Evolutionary conservation across 2,888 invertebrate genomes (phyloP).

Genomic region (Sarcophaga variegata): DNA sequence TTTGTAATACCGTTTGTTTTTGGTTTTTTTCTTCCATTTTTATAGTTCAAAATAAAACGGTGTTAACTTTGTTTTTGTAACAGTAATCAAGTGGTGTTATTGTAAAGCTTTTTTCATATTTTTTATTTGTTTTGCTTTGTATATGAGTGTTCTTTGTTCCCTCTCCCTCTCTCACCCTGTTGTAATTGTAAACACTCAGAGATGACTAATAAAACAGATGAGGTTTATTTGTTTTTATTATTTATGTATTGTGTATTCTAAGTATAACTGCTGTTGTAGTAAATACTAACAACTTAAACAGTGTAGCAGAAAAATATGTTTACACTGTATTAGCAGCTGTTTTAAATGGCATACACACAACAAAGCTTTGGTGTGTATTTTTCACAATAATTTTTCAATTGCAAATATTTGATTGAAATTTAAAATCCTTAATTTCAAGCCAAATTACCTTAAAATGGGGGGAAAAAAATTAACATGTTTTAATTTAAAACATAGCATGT

Average conservation of each 20-base stretch:
- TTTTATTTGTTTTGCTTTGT: background rate
- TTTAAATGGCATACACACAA: background rate
- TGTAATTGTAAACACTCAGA: conserved; percentile 22
- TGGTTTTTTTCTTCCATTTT: background rate
- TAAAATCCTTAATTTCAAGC: background rate
- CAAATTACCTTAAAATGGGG: conserved; percentile 9
- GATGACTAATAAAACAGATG: conserved; percentile 60
- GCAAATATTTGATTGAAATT: background rate
- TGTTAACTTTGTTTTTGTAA: conserved; percentile 25
- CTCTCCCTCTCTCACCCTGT: too few species aligned
- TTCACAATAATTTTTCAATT: background rate
- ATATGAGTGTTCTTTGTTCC: background rate
- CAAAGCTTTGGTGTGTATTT: too few species aligned
- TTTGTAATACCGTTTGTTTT: background rate
- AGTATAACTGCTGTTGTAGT: background rate
- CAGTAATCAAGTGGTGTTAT: background rate
- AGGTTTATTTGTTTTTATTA: conserved; percentile 33
- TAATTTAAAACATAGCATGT: conserved; percentile 11
- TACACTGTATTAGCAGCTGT: background rate
- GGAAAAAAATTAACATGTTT: conserved; percentile 17
- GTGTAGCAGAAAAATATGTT: background rate
- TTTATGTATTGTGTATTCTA: conserved; percentile 1
- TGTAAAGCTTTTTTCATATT: background rate
- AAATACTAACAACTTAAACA: background rate
- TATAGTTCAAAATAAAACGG: background rate